phyloP scores from a whole-genome alignment of 1,140 invertebrate species.

The Ylistrum balloti region DNA sequence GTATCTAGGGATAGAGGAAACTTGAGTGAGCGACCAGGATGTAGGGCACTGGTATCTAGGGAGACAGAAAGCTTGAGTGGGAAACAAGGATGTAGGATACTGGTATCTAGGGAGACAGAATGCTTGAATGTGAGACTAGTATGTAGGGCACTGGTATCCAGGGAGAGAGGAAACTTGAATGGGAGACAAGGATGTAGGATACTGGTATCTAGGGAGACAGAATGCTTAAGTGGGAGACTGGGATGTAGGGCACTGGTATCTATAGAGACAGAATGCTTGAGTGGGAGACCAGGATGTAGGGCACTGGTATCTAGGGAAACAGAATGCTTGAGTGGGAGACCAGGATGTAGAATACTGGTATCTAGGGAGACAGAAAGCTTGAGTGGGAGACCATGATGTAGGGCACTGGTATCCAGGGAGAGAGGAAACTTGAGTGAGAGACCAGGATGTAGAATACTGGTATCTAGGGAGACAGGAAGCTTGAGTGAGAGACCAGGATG shows the following conservation, averaged over 20 bases:
- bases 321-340: not conserved
- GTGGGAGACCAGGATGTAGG: not conserved
- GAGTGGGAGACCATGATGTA: not conserved
- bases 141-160: too few relatives aligned
- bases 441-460: not conserved
- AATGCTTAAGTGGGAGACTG: not conserved
- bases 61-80: not conserved
- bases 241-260: not conserved
- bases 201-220: too few relatives aligned
- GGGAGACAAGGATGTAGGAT: not conserved
- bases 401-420: not conserved
- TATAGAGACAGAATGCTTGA: not conserved
- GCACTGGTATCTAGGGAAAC: too few relatives aligned
- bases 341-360: not conserved
- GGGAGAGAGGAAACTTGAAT: too few relatives aligned
- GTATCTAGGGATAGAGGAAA: too few relatives aligned
- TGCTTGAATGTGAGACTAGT: not conserved
- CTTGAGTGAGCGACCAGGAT: not conserved
- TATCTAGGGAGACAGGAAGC: too few relatives aligned
- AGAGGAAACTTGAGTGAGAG: not conserved
- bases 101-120: not conserved
- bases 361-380: too few relatives aligned
- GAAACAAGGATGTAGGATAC: not conserved
- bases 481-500: not conserved
- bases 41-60: too few relatives aligned